Base-by-base conservation (phyloP, 2,888 invertebrate species). In the Lissocephala sabroskyi region DNA sequence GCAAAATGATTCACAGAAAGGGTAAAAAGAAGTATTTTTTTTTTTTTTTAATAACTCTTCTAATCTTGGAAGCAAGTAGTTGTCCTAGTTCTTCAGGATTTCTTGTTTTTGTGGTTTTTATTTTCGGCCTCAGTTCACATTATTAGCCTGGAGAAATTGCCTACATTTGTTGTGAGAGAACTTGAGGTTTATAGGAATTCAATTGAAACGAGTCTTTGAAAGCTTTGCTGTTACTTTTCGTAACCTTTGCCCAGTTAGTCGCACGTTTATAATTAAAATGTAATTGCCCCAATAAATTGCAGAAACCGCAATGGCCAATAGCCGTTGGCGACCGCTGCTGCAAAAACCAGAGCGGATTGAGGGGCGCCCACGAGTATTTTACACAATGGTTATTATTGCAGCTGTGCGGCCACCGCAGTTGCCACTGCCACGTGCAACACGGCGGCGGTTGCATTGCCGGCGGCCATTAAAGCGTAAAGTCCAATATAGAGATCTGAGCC, bases 211-310 rank as follows among this genome's bases (percentile, higher is more conserved):
- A 19, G 18, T 39, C 4, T 23, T 23, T 23, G 23, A 23, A 23
- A 23, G 23, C 23, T 23, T 23, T 7, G 3, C 4, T 3, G 3
- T 5, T 23, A 23, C 4, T 23, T 23, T 23, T 23, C 3, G 4
- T 23, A 3, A 23, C 23, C 14, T 35, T 52, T 52, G 48, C 47
- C 49, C 54, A 59, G 67, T 52, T 66, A 67, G 65, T 55, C 49
- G 73, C 73, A 58, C 65, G 62, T 50, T 75, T 65, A 74, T 70
- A 76, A 75, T 75, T 76, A 71, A 75, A 71, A 61, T 63, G 54
- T 71, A 75, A 77, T 74, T 68, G 71, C 64, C 43, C 53, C 62
- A 65, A 75, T 75, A 75, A 75, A 74, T 77, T 75, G 59, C 62
- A 59, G 13, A 48, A 49, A 60, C 63, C 67, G 46, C 62, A 65